Evolutionary conservation across 2,888 invertebrate species (phyloP).

Genomic region (Branchinecta sandiegonensis): DNA sequence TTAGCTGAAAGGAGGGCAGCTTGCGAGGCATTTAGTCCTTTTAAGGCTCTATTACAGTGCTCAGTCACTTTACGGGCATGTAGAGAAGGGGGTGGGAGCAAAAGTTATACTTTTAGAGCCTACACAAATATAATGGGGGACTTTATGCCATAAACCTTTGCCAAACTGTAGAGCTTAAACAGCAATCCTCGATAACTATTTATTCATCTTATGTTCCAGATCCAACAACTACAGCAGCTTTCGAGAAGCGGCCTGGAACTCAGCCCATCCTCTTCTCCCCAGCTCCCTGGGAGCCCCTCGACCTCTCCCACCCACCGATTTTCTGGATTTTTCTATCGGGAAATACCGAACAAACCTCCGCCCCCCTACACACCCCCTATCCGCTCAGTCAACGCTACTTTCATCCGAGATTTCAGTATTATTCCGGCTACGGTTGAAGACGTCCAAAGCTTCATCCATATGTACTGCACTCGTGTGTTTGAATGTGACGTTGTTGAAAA

Average conservation of each 20-base stretch:
- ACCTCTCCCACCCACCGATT: not conserved
- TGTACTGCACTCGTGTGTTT: not conserved
- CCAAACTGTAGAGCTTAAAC: too few species aligned
- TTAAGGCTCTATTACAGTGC: too few species aligned
- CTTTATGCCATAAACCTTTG: too few species aligned
- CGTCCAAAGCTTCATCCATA: not conserved
- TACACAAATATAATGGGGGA: too few species aligned
- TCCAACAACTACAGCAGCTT: constrained; percentile 40
- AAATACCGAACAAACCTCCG: constrained; percentile 59
- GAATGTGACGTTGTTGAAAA: not conserved
- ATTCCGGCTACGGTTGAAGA: not conserved
- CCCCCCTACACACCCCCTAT: constrained; percentile 56
- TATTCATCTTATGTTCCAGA: constrained; percentile 35
- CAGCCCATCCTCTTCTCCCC: constrained; percentile 34
- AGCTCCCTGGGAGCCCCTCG: not conserved
- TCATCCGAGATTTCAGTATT: not conserved
- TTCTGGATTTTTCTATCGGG: constrained; percentile 41
- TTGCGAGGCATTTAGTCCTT: too few species aligned
- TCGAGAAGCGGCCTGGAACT: constrained; percentile 39
- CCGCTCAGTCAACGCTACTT: constrained; percentile 22
- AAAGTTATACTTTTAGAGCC: too few species aligned
- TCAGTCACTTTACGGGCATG: too few species aligned
- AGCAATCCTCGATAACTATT: constrained; percentile 16
- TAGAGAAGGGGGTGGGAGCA: too few species aligned
- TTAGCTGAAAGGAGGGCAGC: too few species aligned